Conservation (phyloP, 2,888 invertebrate genomes). For the Noctua janthe region DNA sequence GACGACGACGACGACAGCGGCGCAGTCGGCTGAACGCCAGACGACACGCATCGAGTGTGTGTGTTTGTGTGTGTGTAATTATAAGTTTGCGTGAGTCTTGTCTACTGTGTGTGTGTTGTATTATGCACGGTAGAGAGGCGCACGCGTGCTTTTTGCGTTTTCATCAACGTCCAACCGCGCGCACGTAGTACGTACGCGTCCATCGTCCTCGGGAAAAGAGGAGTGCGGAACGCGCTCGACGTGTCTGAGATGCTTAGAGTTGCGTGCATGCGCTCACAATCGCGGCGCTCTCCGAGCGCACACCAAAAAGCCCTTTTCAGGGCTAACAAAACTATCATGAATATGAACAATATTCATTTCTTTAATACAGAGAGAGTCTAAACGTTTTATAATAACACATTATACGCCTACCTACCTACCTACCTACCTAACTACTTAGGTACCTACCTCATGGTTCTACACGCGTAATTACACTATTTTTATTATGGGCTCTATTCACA, state of each 20-base stretch:
- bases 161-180: not conserved
- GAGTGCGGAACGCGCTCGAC: not conserved
- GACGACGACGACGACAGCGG: not conserved
- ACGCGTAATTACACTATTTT: no score
- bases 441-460: no score
- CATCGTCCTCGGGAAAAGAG: constrained; percentile 4
- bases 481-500: no score
- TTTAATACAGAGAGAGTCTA: not conserved
- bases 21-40: constrained; percentile 80
- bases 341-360: constrained; percentile 56
- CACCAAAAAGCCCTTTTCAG: constrained; percentile 62
- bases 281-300: constrained; percentile 23
- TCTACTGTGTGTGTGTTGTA: not conserved
- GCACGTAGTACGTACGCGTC: constrained; percentile 5
- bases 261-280: constrained; percentile 10
- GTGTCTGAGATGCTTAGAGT: constrained; percentile 5
- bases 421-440: not conserved
- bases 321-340: constrained; percentile 54
- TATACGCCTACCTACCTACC: not conserved
- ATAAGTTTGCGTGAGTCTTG: not conserved
- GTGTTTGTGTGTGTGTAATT: not conserved
- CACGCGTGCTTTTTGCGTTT: not conserved
- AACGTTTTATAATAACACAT: not conserved
- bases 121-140: not conserved
- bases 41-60: no score